Conservation (phyloP, 2,113 vertebrate genomes). For the Arvicanthis niloticus region DNA sequence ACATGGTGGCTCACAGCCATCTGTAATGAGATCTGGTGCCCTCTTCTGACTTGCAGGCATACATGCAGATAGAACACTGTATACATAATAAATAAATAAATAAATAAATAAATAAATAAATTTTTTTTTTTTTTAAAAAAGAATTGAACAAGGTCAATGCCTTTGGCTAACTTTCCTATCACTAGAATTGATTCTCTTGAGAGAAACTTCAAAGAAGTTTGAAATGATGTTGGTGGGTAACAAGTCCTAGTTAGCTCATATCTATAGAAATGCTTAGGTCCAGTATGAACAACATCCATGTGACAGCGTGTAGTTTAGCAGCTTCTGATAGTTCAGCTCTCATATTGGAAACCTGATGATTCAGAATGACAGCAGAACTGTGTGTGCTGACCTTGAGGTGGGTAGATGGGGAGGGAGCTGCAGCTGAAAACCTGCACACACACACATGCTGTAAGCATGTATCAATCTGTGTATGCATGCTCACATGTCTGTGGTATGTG, state of each 20-base stretch:
- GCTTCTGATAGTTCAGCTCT: not conserved
- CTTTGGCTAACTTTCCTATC: conserved; percentile 24
- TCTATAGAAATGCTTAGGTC: not conserved
- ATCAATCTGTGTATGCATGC: not conserved
- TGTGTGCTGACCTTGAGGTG: not conserved
- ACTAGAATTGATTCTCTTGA: conserved; percentile 8
- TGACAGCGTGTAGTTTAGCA: not conserved
- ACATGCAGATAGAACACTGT: no score
- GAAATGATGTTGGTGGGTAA: not conserved
- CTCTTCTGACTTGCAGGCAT: no score
- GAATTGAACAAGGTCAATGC: not conserved
- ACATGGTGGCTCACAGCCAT: no score
- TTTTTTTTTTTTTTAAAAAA: no score
- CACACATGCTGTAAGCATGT: no score
- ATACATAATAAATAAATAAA: no score
- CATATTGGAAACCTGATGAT: not conserved
- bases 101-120: no score
- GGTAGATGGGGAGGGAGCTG: not conserved
- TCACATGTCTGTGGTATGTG: no score
- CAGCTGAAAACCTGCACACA: not conserved
- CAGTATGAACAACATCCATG: not conserved
- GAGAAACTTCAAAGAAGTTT: not conserved
- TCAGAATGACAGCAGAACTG: not conserved
- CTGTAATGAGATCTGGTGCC: no score
- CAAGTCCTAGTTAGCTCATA: not conserved